Conservation (phyloP, 2,888 invertebrate genomes). For the Taphrorychus bicolor region DNA sequence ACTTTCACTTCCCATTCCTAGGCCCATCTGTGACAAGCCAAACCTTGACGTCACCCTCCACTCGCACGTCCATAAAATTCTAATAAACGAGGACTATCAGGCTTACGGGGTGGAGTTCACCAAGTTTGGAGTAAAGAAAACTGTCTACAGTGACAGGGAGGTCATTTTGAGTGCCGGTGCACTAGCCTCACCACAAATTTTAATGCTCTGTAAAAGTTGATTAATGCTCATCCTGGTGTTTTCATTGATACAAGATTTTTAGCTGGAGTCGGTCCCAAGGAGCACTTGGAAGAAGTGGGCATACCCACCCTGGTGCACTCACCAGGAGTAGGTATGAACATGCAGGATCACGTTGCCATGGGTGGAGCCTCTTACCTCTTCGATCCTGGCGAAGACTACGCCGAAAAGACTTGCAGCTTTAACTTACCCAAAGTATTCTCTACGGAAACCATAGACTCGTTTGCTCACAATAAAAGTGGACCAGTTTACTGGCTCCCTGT, state of each 20-base stretch:
- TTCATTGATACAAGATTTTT: conserved; percentile 6
- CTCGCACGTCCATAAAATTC: conserved; percentile 65
- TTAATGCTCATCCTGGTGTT: neutral
- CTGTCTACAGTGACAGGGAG: conserved; percentile 72
- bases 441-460: conserved; percentile 68
- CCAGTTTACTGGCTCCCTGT: conserved; percentile 78
- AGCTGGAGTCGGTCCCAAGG: conserved; percentile 78
- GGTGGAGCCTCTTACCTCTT: conserved; percentile 79
- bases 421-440: conserved; percentile 72
- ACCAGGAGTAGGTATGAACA: conserved; percentile 80
- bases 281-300: conserved; percentile 67
- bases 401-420: conserved; percentile 64
- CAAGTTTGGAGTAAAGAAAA: conserved; percentile 62
- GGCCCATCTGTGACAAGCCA: conserved; percentile 64
- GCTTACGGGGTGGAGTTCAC: conserved; percentile 72
- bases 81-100: conserved; percentile 68
- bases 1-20: conserved; percentile 7
- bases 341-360: conserved; percentile 82
- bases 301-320: conserved; percentile 68
- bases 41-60: conserved; percentile 72
- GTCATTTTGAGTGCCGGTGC: conserved; percentile 87
- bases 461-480: conserved; percentile 67
- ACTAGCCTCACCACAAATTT: conserved; percentile 82
- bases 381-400: conserved; percentile 66
- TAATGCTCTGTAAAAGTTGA: conserved; percentile 68